These are phyloP conservation scores for Eidolon dupreanum DNA, from an alignment of 2,797 vertebrate species.

Conservation along the genomic window DNA sequence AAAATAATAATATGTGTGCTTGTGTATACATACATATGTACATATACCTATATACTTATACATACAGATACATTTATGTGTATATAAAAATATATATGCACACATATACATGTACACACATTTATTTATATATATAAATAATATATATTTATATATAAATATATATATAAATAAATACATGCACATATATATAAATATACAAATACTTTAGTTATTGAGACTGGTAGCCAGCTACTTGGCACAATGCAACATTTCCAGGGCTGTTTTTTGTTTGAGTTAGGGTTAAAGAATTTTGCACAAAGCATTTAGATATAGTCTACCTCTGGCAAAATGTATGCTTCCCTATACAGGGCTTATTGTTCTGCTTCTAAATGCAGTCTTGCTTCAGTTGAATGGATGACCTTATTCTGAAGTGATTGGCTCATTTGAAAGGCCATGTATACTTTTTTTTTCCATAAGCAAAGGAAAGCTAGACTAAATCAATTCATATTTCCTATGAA, in stretches of 20 bases:
- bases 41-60: background rate
- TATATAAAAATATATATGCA: background rate
- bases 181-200: background rate
- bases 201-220: conserved; percentile 33
- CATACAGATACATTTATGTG: background rate
- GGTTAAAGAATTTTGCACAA: conserved; percentile 53
- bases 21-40: background rate
- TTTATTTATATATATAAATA: background rate
- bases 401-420: conserved; percentile 75
- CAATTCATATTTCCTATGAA: conserved; percentile 77
- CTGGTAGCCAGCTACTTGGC: conserved; percentile 63
- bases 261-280: conserved; percentile 47
- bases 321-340: conserved; percentile 68
- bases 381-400: conserved; percentile 56
- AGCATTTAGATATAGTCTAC: conserved; percentile 73
- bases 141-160: background rate
- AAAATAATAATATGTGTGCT: background rate
- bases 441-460: conserved; percentile 36
- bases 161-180: background rate
- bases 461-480: conserved; percentile 70
- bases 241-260: conserved; percentile 38
- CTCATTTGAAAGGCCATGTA: conserved; percentile 75
- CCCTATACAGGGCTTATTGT: conserved; percentile 61
- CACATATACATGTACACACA: background rate
- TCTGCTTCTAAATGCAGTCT: conserved; percentile 76